These are phyloP conservation scores for Oreotragus oreotragus DNA, from an alignment of 2,113 vertebrate genomes.

Conservation along the genomic window DNA sequence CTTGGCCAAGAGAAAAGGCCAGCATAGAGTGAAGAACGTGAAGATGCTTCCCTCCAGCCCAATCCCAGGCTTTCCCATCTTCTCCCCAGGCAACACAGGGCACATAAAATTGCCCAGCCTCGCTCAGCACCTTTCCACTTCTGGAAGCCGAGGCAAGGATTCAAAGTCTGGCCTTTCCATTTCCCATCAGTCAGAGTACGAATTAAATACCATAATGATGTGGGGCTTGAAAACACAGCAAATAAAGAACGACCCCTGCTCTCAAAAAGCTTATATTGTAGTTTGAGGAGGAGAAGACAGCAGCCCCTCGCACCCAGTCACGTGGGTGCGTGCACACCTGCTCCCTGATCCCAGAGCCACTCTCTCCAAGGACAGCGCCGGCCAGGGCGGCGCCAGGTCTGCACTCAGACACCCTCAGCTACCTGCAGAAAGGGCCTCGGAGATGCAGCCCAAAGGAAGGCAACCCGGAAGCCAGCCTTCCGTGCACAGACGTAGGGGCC, in stretches of 20 bases:
- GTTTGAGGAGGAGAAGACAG: neutral
- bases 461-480: neutral
- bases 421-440: neutral
- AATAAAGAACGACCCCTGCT: neutral
- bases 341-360: neutral
- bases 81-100: neutral
- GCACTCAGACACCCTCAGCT: neutral
- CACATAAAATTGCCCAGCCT: neutral
- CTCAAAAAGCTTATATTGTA: neutral
- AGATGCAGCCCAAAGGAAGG: neutral
- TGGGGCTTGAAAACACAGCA: neutral
- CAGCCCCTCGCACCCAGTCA: neutral
- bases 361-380: neutral
- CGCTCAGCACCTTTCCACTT: neutral
- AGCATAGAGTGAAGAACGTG: neutral
- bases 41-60: neutral
- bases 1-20: neutral
- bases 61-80: neutral
- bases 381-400: neutral
- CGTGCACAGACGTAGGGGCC: rapidly evolving
- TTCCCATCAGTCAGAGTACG: neutral
- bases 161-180: neutral
- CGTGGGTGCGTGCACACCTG: neutral
- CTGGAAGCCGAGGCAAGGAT: neutral
- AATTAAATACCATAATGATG: neutral